These are phyloP conservation scores for Planococcus citri DNA, from an alignment of 1,140 invertebrate genomes.

Conservation along the genomic window DNA sequence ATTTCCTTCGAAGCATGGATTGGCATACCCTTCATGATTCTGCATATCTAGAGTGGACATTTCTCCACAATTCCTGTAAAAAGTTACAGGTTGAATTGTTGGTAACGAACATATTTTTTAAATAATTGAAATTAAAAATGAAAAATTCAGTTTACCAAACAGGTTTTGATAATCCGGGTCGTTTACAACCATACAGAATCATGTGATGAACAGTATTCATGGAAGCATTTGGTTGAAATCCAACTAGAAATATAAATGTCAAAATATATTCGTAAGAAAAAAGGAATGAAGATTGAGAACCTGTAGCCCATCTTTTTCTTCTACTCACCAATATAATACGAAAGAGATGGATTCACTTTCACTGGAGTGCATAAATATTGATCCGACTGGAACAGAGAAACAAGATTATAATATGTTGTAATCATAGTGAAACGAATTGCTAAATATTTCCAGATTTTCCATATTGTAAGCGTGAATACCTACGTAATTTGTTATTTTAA, in stretches of 20 bases:
- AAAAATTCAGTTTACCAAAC: constrained; percentile 54
- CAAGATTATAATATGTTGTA: neutral
- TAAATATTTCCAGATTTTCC: neutral
- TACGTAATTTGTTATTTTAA: neutral
- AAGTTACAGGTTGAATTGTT: too few species aligned
- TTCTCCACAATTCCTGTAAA: constrained; percentile 76
- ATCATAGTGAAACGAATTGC: neutral
- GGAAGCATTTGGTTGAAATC: constrained; percentile 84
- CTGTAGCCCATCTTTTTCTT: too few species aligned
- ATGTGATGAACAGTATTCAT: constrained; percentile 91
- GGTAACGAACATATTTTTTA: too few species aligned
- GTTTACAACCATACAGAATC: constrained; percentile 82
- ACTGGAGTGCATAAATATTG: constrained; percentile 74
- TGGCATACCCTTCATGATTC: constrained; percentile 37
- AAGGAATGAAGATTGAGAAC: neutral
- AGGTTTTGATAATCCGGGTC: constrained; percentile 60
- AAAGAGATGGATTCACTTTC: constrained; percentile 50
- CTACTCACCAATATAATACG: constrained; percentile 60
- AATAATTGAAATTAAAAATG: neutral
- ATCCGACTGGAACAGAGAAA: constrained; percentile 46
- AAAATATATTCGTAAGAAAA: neutral
- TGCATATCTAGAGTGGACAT: constrained; percentile 49
- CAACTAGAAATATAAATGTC: constrained; percentile 47
- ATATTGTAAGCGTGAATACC: too few species aligned
- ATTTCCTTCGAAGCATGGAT: constrained; percentile 55